Conservation (phyloP, 2,797 vertebrate genomes). For the Notolepis coatsorum region DNA sequence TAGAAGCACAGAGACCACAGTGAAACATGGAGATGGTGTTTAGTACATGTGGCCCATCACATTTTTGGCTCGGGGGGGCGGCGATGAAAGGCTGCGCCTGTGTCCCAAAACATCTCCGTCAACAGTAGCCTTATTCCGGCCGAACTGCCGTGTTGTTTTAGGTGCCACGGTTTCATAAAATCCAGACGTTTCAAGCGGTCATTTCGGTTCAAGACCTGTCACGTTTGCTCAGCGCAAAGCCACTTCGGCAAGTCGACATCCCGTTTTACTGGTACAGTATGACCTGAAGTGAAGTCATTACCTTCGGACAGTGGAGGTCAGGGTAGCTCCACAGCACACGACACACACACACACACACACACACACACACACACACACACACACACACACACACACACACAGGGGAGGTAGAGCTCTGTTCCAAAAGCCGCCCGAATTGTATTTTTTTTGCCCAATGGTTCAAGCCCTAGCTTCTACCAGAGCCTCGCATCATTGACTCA, state of each 20-base stretch:
- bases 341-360: too few species aligned
- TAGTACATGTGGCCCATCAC: slow-evolving; percentile 1
- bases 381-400: too few species aligned
- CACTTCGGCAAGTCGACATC: slow-evolving; percentile 65
- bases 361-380: too few species aligned
- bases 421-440: too few species aligned
- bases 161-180: slow-evolving; percentile 40
- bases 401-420: too few species aligned
- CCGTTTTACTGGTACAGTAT: slow-evolving; percentile 56
- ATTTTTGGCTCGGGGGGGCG: slow-evolving; percentile 27
- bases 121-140: slow-evolving; percentile 44
- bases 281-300: slow-evolving; percentile 65
- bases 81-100: too few species aligned
- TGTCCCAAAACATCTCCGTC: slow-evolving; percentile 48
- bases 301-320: slow-evolving; percentile 42
- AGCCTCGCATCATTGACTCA: background rate
- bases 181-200: slow-evolving; percentile 15
- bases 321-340: slow-evolving; percentile 14
- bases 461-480: background rate
- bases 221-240: slow-evolving; percentile 49
- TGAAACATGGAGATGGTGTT: slow-evolving; percentile 13
- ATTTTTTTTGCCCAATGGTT: too few species aligned
- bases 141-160: slow-evolving; percentile 29
- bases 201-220: slow-evolving; percentile 47
- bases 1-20: slow-evolving; percentile 12